These are phyloP conservation scores for Channallabes apus DNA, from an alignment of 2,797 vertebrate genomes.

Conservation along the genomic window DNA sequence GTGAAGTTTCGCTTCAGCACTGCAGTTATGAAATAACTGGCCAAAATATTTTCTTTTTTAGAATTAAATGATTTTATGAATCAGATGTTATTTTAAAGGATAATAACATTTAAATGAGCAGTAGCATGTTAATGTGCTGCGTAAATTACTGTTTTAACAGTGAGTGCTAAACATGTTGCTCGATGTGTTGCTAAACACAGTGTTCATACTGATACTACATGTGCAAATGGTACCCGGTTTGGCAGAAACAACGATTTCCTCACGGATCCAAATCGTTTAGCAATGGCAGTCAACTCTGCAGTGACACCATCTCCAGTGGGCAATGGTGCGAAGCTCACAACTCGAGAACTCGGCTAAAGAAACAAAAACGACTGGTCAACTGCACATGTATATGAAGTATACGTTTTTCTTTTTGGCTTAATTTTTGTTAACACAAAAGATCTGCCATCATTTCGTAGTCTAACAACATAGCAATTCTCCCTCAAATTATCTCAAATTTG, in stretches of 20 bases:
- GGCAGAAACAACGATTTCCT: constrained; percentile 69
- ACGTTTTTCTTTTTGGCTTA: too few species aligned
- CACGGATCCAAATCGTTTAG: constrained; percentile 70
- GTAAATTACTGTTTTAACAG: not conserved
- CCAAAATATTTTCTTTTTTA: not conserved
- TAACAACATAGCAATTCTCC: too few species aligned
- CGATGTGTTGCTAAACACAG: not conserved
- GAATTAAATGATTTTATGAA: not conserved
- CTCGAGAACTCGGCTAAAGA: constrained; percentile 61
- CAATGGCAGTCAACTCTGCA: constrained; percentile 64
- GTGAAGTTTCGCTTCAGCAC: not conserved
- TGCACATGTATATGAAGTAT: not conserved
- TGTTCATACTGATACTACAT: not conserved
- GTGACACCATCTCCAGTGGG: constrained; percentile 61
- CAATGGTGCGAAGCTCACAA: constrained; percentile 69
- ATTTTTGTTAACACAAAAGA: too few species aligned
- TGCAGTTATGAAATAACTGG: not conserved
- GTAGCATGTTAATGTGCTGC: not conserved
- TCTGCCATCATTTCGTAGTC: too few species aligned
- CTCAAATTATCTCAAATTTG: too few species aligned
- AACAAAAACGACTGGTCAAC: not conserved
- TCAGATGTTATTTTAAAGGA: not conserved
- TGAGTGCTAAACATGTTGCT: not conserved
- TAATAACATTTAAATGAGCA: not conserved
- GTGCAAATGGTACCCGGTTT: constrained; percentile 57